These are phyloP conservation scores for Sorex araneus DNA, from an alignment of 2,113 vertebrate species.

Conservation along the genomic window DNA sequence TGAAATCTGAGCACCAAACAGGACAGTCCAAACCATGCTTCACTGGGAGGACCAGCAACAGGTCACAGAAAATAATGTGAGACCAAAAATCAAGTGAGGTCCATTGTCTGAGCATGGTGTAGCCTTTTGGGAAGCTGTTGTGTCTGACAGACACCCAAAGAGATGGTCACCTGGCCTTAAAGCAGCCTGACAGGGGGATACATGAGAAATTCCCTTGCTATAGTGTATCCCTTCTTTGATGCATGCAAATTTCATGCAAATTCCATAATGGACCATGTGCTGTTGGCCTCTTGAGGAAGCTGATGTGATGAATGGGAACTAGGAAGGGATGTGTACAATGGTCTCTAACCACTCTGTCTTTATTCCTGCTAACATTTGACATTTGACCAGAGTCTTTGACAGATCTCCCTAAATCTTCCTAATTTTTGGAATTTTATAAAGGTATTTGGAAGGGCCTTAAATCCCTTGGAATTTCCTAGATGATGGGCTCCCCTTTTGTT, in stretches of 20 bases:
- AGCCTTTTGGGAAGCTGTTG: neutral
- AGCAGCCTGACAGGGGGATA: neutral
- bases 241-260: neutral
- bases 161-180: neutral
- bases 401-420: neutral
- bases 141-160: neutral
- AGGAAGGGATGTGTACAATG: neutral
- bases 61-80: neutral
- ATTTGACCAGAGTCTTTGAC: neutral
- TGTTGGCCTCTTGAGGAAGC: neutral
- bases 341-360: neutral
- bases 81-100: neutral
- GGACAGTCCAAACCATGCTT: neutral
- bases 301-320: neutral
- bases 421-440: neutral
- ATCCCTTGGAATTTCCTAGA: neutral
- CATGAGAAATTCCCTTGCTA: neutral
- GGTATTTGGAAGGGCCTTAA: neutral
- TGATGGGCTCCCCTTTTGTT: neutral
- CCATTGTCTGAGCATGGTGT: neutral
- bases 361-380: neutral
- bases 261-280: neutral
- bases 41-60: neutral
- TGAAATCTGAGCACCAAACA: conserved; percentile 26
- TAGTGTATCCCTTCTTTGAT: neutral